A percentile compares a stretch with the other conserved stretches of the same genome.
Evolutionary conservation across 2,113 vertebrate genomes (phyloP).

Genomic region (Azemiops feae): DNA sequence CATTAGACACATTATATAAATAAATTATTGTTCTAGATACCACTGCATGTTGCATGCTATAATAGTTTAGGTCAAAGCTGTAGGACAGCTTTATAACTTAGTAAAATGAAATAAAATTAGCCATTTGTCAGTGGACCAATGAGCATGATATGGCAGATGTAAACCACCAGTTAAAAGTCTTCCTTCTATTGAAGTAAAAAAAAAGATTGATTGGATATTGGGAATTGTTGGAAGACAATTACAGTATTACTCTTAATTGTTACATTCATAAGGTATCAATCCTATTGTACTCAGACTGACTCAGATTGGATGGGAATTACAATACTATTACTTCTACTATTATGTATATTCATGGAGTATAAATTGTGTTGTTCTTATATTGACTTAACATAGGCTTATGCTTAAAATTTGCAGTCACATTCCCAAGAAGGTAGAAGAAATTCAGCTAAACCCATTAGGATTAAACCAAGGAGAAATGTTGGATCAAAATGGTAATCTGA

Average conservation of each 20-base stretch:
- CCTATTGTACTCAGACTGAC: not conserved
- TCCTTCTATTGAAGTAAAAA: not conserved
- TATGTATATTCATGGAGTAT: not conserved
- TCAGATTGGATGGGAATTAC: not conserved
- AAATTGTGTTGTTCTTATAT: not conserved
- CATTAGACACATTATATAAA: too few species aligned
- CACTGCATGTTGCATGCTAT: not conserved
- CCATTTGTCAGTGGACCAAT: not conserved
- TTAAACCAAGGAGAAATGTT: not conserved
- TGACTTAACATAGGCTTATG: not conserved
- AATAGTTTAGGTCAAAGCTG: slow-evolving; percentile 14
- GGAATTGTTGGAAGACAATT: not conserved
- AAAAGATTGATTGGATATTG: not conserved
- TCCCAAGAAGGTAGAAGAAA: not conserved
- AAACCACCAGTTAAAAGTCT: not conserved
- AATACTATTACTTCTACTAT: not conserved
- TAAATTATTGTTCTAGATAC: not conserved
- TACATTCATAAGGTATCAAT: not conserved
- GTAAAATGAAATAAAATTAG: not conserved
- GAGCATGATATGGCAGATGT: not conserved
- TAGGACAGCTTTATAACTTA: not conserved
- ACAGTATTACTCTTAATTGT: not conserved
- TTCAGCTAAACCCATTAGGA: not conserved
- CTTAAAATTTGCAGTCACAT: not conserved
- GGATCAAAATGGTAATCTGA: not conserved